Percentiles rank a stretch among this genome's conserved stretches.
Conservation (phyloP, 2,113 vertebrate genomes). For the Tringa solitaria region DNA sequence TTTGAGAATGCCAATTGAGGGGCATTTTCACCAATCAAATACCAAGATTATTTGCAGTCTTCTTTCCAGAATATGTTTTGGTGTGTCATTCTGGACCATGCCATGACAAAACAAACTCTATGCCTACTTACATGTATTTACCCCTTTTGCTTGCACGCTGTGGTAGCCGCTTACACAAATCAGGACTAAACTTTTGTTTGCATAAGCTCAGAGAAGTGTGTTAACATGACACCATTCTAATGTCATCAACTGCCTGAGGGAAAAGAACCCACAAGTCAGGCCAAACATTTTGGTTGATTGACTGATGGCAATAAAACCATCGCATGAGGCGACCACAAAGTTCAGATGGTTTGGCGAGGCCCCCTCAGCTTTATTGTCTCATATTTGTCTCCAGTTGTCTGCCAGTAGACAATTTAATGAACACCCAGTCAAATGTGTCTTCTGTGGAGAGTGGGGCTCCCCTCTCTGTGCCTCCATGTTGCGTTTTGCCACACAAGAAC, state of each 20-base stretch:
- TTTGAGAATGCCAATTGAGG: neutral
- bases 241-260: neutral
- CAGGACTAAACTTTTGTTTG: neutral
- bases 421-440: neutral
- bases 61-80: neutral
- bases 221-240: neutral
- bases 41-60: neutral
- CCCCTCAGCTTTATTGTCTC: neutral
- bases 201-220: neutral
- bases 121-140: neutral
- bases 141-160: neutral
- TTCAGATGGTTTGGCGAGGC: constrained; percentile 2
- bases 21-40: neutral
- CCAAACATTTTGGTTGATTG: constrained; percentile 4
- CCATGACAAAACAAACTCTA: neutral
- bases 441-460: neutral
- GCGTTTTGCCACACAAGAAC: constrained; percentile 2
- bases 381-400: neutral
- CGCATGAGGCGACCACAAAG: neutral
- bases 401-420: neutral
- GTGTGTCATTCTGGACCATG: neutral
- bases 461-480: neutral
- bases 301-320: constrained; percentile 34
- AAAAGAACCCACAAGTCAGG: neutral
- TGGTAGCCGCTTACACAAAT: neutral